Conservation (phyloP, 2,888 invertebrate genomes). For the Ormyrus labotus region DNA sequence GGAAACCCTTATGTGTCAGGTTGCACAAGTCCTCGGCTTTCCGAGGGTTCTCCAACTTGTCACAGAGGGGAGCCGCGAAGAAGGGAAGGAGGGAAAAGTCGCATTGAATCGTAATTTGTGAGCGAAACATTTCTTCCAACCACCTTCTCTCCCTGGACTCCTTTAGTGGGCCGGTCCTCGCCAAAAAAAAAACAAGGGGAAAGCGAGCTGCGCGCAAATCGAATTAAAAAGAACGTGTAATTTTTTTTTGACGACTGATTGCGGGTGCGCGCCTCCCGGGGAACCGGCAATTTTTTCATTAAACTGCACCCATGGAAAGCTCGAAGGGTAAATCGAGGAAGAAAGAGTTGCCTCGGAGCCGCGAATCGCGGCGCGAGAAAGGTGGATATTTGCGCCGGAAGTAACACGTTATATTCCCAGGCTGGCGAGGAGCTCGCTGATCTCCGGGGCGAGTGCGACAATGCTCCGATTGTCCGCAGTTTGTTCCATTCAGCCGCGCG, state of each 20-base stretch:
- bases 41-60: slow-evolving; percentile 42
- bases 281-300: slow-evolving; percentile 64
- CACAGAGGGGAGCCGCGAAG: slow-evolving; percentile 26
- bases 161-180: neutral
- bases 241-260: slow-evolving; percentile 62
- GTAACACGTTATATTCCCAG: slow-evolving; percentile 69
- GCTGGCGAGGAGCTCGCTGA: slow-evolving; percentile 21
- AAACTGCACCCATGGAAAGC: neutral
- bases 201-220: slow-evolving; percentile 62
- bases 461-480: slow-evolving; percentile 66
- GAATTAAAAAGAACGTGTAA: slow-evolving; percentile 73
- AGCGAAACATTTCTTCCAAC: slow-evolving; percentile 45
- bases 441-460: slow-evolving; percentile 61
- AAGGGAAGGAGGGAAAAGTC: slow-evolving; percentile 57
- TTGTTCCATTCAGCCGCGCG: slow-evolving; percentile 57
- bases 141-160: slow-evolving; percentile 37
- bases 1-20: slow-evolving; percentile 51
- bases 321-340: neutral
- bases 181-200: neutral
- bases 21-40: slow-evolving; percentile 59
- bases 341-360: neutral
- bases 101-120: slow-evolving; percentile 68
- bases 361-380: neutral
- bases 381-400: slow-evolving; percentile 59
- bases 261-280: slow-evolving; percentile 58